These are phyloP conservation scores for Rallus limicola DNA, from an alignment of 2,113 vertebrate species.

Conservation along the genomic window DNA sequence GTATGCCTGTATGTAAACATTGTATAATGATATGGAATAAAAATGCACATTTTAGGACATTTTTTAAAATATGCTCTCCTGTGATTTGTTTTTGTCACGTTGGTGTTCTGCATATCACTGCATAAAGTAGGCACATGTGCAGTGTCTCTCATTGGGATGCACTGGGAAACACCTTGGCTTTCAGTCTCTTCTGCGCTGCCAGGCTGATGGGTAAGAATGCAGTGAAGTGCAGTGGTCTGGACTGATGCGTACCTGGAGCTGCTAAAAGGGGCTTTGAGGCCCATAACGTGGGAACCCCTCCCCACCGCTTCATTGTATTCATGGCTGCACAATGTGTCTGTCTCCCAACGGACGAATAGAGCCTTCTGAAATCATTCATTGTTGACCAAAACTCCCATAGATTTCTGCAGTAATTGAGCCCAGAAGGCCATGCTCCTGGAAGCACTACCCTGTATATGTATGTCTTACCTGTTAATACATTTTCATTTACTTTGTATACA, in stretches of 20 bases:
- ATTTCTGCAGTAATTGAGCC: background rate
- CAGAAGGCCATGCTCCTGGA: background rate
- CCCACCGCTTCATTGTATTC: background rate
- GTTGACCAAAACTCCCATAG: background rate
- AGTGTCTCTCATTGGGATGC: background rate
- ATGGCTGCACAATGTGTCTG: background rate
- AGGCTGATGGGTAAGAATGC: background rate
- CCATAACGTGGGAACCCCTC: background rate
- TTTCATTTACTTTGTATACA: background rate
- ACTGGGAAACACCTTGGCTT: background rate
- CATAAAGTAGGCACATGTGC: rapidly evolving
- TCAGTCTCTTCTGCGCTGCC: background rate
- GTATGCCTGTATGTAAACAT: constrained; percentile 85
- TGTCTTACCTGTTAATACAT: background rate
- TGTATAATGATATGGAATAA: constrained; percentile 94
- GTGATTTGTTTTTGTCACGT: constrained; percentile 50
- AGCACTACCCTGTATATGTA: background rate
- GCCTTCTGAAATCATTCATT: background rate
- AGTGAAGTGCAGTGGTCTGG: background rate
- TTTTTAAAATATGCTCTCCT: constrained; percentile 79
- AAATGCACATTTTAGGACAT: constrained; percentile 88
- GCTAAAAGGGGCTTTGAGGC: background rate
- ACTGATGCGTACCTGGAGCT: background rate
- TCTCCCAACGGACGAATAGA: rapidly evolving
- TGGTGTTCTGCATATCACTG: background rate